These are phyloP conservation scores for Xiphophorus maculatus DNA, from an alignment of 2,113 vertebrate species.

Conservation along the genomic window DNA sequence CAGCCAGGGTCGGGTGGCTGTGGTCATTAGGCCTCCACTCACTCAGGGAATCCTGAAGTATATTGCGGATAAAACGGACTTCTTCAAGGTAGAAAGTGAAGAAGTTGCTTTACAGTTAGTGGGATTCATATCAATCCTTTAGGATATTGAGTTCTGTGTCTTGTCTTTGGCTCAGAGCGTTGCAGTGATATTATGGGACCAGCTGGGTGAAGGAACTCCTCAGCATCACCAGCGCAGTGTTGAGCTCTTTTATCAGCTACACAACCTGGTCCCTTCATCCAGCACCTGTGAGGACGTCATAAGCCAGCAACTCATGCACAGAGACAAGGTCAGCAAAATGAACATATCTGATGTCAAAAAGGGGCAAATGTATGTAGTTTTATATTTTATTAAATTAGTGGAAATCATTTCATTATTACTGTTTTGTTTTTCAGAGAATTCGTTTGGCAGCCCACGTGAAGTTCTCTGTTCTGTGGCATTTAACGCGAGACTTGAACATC, in stretches of 20 bases:
- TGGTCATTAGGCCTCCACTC: constrained; percentile 96
- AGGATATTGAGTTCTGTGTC: background rate
- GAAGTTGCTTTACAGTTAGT: background rate
- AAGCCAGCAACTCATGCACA: constrained; percentile 96
- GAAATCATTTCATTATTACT: constrained; percentile 3
- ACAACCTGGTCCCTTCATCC: constrained; percentile 95
- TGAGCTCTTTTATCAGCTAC: constrained; percentile 97
- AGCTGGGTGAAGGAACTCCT: constrained; percentile 91
- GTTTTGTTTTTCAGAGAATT: constrained; percentile 81
- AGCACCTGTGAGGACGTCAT: constrained; percentile 98
- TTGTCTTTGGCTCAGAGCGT: constrained; percentile 81
- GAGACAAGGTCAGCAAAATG: constrained; percentile 87
- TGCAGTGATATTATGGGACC: constrained; percentile 93
- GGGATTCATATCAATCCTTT: background rate
- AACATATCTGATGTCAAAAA: background rate
- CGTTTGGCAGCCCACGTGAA: constrained; percentile 95
- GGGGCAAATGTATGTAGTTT: background rate
- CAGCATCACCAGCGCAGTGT: constrained; percentile 97
- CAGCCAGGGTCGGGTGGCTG: constrained; percentile 95
- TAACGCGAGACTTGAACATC: constrained; percentile 95
- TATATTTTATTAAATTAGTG: background rate
- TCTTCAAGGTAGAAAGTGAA: constrained; percentile 89
- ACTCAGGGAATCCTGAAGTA: constrained; percentile 93
- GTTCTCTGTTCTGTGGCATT: constrained; percentile 97
- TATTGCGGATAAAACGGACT: constrained; percentile 93